A percentile compares a stretch with the other conserved stretches of the same genome.
Evolutionary conservation across 2,888 invertebrate species (phyloP).

Genomic region (Diogma glabrata): DNA sequence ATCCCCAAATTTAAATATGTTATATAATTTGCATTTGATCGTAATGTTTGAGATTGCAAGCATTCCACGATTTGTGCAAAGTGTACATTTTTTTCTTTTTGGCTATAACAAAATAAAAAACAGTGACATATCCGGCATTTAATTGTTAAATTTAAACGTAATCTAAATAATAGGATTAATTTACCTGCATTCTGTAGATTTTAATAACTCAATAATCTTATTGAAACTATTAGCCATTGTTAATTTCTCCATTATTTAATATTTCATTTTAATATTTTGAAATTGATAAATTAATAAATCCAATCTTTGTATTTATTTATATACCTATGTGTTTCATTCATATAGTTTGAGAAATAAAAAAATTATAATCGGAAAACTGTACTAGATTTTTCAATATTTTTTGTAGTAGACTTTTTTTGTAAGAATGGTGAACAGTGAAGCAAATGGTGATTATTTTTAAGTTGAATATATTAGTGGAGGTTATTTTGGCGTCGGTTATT

Average conservation of each 20-base stretch:
- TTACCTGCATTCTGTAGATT: constrained; percentile 37
- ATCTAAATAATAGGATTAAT: constrained; percentile 9
- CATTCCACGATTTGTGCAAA: constrained; percentile 63
- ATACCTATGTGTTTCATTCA: too few relatives aligned
- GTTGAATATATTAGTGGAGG: too few relatives aligned
- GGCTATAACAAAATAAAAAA: constrained; percentile 37
- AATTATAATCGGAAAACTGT: too few relatives aligned
- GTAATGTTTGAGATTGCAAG: constrained; percentile 39
- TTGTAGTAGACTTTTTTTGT: too few relatives aligned
- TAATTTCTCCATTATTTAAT: constrained; percentile 27
- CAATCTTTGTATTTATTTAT: too few relatives aligned
- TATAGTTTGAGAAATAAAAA: too few relatives aligned
- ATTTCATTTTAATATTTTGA: constrained; percentile 21
- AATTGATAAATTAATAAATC: too few relatives aligned
- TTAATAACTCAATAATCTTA: constrained; percentile 31
- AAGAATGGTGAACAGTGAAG: too few relatives aligned
- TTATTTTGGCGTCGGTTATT: too few relatives aligned
- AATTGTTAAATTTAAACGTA: neutral
- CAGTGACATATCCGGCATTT: neutral
- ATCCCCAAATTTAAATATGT: constrained; percentile 57
- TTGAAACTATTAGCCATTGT: constrained; percentile 29
- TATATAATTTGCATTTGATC: constrained; percentile 45
- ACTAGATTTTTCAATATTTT: too few relatives aligned
- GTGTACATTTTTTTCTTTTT: constrained; percentile 63
- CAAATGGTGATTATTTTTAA: too few relatives aligned